Base-by-base conservation (phyloP, 2,113 vertebrate species). In the Tetrax tetrax region DNA sequence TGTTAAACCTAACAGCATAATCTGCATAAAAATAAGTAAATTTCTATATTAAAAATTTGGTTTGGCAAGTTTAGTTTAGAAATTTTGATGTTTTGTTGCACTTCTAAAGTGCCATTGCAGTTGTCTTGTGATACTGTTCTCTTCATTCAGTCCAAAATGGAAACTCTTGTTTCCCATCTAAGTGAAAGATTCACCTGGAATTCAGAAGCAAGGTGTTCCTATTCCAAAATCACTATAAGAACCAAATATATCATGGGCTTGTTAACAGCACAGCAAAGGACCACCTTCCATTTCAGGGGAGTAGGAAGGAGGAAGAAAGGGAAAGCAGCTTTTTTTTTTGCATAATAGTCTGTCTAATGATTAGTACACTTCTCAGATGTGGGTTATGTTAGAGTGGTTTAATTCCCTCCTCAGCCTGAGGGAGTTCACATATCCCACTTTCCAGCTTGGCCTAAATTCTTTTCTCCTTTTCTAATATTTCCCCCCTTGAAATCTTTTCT, bases 371-470 rank as follows among this genome's bases (percentile, higher is more conserved):
- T 87, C 85, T 92, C 0, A 0, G 14, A 41, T 43, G 6, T 59
- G 24, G 51, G 38, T 57, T 87, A 5, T 56, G 43, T 84, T 82
- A 56, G 47, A 90, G 33, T 82, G 61, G 82, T 95, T 91, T 91
- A 86, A 79, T 93, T 94, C 84, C 24, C 27, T 87, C 27, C 33
- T 93, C 48, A 24, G 14, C 69, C 72, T 68, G 35, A 93, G 81
- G 83, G 74, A 89, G 84, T 92, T 89, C 69, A 48, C 19, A n/a
- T 82, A 93, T 51, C 77, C 89, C 65, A 69, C 74, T 87, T 91
- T 74, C 81, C 50, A 77, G 33, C 38, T 84, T 83, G 77, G 83
- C 81, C 89, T 94, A 76, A 87, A 63, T 93, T 91, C 71, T 79
- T 77, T 60, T 80, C 41, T 89, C 20, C 23, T 83, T 53, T 81